Evolutionary conservation across 1,140 invertebrate genomes (phyloP).

Genomic region (Brachionus calyciflorus): DNA sequence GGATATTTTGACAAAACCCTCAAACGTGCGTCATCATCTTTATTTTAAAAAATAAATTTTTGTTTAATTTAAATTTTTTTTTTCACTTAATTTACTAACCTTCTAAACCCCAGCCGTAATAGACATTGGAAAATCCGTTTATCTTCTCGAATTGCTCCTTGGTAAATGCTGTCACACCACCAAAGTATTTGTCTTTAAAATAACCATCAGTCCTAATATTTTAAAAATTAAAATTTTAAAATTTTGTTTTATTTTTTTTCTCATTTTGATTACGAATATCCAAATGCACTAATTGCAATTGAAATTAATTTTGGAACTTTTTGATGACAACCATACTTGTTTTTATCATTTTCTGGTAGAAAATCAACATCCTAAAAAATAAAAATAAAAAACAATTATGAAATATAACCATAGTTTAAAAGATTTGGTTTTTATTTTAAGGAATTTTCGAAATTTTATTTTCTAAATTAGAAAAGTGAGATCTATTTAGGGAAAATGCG

Average conservation of each 20-base stretch:
- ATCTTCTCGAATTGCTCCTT: constrained; percentile 45
- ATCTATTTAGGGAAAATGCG: too few relatives aligned
- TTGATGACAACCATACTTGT: constrained; percentile 84
- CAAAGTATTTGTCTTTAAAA: constrained; percentile 41
- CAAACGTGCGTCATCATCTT: constrained; percentile 36
- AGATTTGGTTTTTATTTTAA: too few relatives aligned
- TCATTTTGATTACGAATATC: constrained; percentile 64
- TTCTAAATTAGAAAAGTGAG: background rate
- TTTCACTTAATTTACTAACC: background rate
- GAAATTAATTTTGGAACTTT: constrained; percentile 73
- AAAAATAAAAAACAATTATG: background rate
- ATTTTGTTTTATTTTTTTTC: background rate
- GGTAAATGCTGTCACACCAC: constrained; percentile 47
- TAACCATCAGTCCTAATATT: background rate
- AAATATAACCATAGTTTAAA: too few relatives aligned
- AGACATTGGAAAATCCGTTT: constrained; percentile 48
- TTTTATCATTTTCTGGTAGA: constrained; percentile 78
- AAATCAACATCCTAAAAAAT: constrained; percentile 75
- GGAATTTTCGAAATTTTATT: too few relatives aligned
- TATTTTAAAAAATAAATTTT: background rate
- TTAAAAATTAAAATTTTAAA: background rate
- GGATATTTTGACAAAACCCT: background rate
- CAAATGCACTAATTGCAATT: constrained; percentile 3
- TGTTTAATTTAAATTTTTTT: background rate
- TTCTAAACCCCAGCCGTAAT: constrained; percentile 55